Percentiles rank a stretch among this genome's conserved stretches.
Conservation (phyloP, 2,113 vertebrate genomes). For the Oenanthe oenanthe region DNA sequence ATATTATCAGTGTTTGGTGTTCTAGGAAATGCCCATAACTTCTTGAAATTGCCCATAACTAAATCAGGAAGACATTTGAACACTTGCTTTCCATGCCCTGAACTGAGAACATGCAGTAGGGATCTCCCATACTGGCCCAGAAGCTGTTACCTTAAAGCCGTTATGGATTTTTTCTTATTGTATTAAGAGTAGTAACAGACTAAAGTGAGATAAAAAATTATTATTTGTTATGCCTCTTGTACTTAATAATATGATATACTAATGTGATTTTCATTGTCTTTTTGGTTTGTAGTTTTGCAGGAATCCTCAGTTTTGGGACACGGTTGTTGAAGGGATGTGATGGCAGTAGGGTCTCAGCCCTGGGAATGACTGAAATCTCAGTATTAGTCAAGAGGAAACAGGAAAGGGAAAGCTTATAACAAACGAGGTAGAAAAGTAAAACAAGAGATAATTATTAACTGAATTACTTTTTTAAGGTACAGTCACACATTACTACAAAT, state of each 20-base stretch:
- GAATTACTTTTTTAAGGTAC: background rate
- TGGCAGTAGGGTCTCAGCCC: background rate
- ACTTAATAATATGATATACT: background rate
- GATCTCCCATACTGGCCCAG: background rate
- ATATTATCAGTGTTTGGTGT: background rate
- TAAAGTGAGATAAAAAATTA: background rate
- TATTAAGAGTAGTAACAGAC: background rate
- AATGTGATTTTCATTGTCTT: background rate
- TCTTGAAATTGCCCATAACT: background rate
- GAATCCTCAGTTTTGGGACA: background rate
- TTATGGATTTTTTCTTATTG: background rate
- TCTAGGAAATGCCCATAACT: background rate
- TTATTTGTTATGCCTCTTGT: background rate
- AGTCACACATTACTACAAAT: background rate
- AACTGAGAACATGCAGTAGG: background rate
- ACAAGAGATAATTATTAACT: background rate
- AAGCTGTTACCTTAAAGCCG: background rate
- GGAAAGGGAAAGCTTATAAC: background rate
- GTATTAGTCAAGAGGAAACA: background rate
- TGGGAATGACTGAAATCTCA: background rate
- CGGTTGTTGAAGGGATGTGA: fast-evolving
- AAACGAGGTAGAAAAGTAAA: background rate
- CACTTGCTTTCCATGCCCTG: background rate
- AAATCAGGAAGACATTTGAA: background rate
- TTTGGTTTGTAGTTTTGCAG: background rate